Evolutionary conservation across 2,797 vertebrate genomes (phyloP).

Genomic region (Artibeus jamaicensis): DNA sequence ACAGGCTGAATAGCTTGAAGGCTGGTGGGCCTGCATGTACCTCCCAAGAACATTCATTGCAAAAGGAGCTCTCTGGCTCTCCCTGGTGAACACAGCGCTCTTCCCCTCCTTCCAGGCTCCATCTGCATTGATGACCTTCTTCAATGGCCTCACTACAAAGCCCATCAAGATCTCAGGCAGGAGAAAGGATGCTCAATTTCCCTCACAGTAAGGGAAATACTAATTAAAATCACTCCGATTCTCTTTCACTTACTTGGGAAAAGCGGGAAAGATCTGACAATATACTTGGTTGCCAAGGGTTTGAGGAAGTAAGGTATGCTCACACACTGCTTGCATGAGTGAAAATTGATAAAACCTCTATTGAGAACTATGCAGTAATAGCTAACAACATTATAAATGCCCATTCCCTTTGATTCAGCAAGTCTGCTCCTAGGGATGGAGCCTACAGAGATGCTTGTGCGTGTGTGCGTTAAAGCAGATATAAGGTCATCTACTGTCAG

Average conservation of each 20-base stretch:
- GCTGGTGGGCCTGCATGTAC: neutral
- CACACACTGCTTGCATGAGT: neutral
- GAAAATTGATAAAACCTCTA: slow-evolving; percentile 1
- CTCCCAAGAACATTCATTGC: neutral
- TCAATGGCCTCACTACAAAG: neutral
- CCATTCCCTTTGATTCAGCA: neutral
- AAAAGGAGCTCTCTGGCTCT: neutral
- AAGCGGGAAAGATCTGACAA: neutral
- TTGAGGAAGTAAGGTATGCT: slow-evolving; percentile 1
- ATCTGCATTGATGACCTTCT: neutral
- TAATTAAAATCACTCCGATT: slow-evolving; percentile 6
- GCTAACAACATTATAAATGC: neutral
- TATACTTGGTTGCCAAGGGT: neutral
- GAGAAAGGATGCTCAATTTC: neutral
- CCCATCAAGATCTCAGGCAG: neutral
- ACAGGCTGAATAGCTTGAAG: slow-evolving; percentile 38
- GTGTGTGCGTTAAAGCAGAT: neutral
- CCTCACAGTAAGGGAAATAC: neutral
- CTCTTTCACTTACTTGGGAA: slow-evolving; percentile 25
- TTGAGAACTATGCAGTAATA: neutral
- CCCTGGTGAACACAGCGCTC: neutral
- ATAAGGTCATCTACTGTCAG: neutral
- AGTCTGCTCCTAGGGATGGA: neutral
- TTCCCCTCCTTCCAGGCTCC: neutral
- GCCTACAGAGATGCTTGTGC: neutral